phyloP scores from a whole-genome alignment of 2,888 invertebrate species.

The Atethmia centrago region DNA sequence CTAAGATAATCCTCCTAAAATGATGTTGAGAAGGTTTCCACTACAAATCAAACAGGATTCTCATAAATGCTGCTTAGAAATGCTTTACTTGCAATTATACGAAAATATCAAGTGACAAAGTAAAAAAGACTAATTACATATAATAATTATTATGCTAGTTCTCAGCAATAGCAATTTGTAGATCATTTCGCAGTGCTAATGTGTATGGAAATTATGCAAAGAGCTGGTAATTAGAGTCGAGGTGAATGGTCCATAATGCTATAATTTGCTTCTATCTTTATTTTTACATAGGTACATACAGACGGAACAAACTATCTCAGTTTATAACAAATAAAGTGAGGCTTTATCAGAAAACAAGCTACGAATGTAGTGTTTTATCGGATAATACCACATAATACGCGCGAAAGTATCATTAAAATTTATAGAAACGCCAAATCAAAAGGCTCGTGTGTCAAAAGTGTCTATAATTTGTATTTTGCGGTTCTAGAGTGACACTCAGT shows the following conservation, averaged over 20 bases:
- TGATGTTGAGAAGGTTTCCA: slow-evolving; percentile 5
- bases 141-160: slow-evolving; percentile 83
- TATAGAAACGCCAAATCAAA: slow-evolving; percentile 75
- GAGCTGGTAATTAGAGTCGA: slow-evolving; percentile 85
- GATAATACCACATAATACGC: slow-evolving; percentile 62
- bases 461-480: slow-evolving; percentile 82
- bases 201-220: slow-evolving; percentile 88
- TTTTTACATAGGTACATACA: slow-evolving; percentile 73
- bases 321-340: slow-evolving; percentile 39
- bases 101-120: slow-evolving; percentile 78
- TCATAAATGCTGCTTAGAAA: slow-evolving; percentile 54
- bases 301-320: slow-evolving; percentile 52
- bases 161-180: slow-evolving; percentile 84
- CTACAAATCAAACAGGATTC: slow-evolving; percentile 54
- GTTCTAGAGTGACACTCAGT: slow-evolving; percentile 73
- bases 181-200: slow-evolving; percentile 87
- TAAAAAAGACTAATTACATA: slow-evolving; percentile 83
- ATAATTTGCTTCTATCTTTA: slow-evolving; percentile 81
- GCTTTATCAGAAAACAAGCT: slow-evolving; percentile 31
- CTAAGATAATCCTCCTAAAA: background rate
- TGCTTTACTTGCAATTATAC: slow-evolving; percentile 63
- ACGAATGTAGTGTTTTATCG: slow-evolving; percentile 28
- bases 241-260: slow-evolving; percentile 83
- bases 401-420: slow-evolving; percentile 72
- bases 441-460: slow-evolving; percentile 69